Base-by-base conservation (phyloP, 1,140 invertebrate species). In the Adoxophyes honmai region DNA sequence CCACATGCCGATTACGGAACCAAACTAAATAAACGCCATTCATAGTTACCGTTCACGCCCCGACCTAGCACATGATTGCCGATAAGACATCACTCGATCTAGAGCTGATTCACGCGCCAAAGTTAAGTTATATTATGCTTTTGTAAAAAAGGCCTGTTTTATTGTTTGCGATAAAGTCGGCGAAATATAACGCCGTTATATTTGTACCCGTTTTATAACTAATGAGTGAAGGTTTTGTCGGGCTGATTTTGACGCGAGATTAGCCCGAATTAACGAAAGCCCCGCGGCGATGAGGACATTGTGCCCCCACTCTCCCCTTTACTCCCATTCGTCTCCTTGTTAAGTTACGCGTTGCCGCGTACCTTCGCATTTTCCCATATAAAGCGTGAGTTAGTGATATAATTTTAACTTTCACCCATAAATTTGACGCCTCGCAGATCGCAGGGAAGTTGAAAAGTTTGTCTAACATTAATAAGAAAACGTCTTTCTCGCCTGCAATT, bases 191-290 rank as follows among this genome's bases (percentile, higher is more conserved):
- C 52, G 21, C 21, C 37, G 14, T 51, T 62, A 57, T 66, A 55
- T 61, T 60, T 16, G 53, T 55, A 36, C 57, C 15, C 34, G 15
- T 57, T 57, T 33, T 57, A 13, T 52, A 48, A 59, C 42, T 57
- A 59, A 58, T 57, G 55, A 62, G 60, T 52, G 56, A 56, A 36
- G 57, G 64, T 53, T 60, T 55, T 64, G 66, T 65, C 13, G 53
- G 34, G 53, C 53, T 51, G 67, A 64, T 70, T 65, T 52, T 64
- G 58, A 63, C 35, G 56, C 56, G 51, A 70, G 67, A 70, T 66
- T 63, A 66, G 52, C 44, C 37, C 37, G 61, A 66, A 61, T 66
- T 64, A 59, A 64, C 57, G 59, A 52, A 33, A 48, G 48, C 59
- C 48, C 28, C 53, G 15, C 53, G 53, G 53, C 34, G 52, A n/a